Conservation (phyloP, 2,113 vertebrate genomes). For the Nyctibius bracteatus region DNA sequence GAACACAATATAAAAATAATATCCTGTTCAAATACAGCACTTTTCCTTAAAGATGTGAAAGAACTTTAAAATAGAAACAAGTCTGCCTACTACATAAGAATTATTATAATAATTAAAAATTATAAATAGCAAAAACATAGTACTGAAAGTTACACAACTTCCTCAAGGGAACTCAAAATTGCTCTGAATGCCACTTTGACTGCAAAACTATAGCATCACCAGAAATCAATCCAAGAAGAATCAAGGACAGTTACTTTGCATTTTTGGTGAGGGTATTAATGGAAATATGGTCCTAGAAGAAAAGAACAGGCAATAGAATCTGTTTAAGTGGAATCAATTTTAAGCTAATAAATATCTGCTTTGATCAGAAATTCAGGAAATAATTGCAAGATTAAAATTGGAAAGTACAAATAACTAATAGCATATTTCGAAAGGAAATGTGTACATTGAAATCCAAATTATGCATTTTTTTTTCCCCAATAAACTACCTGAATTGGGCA, state of each 20-base stretch:
- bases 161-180: neutral
- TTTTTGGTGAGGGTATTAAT: neutral
- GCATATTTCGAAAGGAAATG: neutral
- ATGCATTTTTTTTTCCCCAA: neutral
- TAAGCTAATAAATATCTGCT: neutral
- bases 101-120: neutral
- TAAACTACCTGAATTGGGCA: neutral
- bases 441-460: neutral
- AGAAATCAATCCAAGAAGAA: neutral
- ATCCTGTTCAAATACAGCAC: neutral
- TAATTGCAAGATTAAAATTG: neutral
- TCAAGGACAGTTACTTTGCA: neutral
- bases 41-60: neutral
- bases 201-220: neutral
- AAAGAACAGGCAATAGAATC: neutral
- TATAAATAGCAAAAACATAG: neutral
- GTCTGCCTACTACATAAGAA: neutral
- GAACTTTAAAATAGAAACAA: neutral
- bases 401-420: neutral
- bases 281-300: neutral
- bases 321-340: neutral
- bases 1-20: neutral
- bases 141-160: neutral
- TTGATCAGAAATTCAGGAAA: neutral
- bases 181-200: neutral